phyloP scores from a whole-genome alignment of 2,888 invertebrate species.

The Cryptocephalus moraei region DNA sequence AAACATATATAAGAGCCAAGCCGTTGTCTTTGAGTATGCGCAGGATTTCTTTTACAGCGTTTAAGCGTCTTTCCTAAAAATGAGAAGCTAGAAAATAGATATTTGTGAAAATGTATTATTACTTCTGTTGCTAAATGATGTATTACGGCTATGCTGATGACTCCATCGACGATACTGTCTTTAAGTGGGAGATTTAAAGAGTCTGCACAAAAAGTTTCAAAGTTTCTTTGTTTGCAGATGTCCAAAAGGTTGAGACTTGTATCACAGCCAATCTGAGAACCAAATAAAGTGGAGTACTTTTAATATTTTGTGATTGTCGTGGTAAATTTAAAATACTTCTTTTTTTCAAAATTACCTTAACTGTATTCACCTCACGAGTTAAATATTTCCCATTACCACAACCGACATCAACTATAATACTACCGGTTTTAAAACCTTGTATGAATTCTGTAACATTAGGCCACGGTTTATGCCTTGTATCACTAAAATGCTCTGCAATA shows the following conservation, averaged over 20 bases:
- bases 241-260: conserved; percentile 56
- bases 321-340: neutral
- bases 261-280: conserved; percentile 69
- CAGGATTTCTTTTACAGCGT: conserved; percentile 66
- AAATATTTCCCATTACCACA: conserved; percentile 99
- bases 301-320: no score
- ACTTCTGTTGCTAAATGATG: conserved; percentile 85
- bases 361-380: conserved; percentile 45
- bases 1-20: conserved; percentile 80
- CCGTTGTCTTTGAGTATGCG: conserved; percentile 66
- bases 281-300: no score
- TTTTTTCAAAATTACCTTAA: conserved; percentile 46
- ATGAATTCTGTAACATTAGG: conserved; percentile 80
- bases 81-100: neutral
- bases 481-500: conserved; percentile 90
- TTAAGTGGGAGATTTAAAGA: conserved; percentile 64
- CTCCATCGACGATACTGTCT: conserved; percentile 61
- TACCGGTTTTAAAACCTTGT: conserved; percentile 50
- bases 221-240: conserved; percentile 51
- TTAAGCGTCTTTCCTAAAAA: conserved; percentile 57
- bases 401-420: conserved; percentile 81
- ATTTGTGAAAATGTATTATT: conserved; percentile 7
- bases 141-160: conserved; percentile 91
- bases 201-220: conserved; percentile 67
- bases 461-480: conserved; percentile 92